phyloP scores from a whole-genome alignment of 1,140 invertebrate genomes.

The Drosophila lowei region DNA sequence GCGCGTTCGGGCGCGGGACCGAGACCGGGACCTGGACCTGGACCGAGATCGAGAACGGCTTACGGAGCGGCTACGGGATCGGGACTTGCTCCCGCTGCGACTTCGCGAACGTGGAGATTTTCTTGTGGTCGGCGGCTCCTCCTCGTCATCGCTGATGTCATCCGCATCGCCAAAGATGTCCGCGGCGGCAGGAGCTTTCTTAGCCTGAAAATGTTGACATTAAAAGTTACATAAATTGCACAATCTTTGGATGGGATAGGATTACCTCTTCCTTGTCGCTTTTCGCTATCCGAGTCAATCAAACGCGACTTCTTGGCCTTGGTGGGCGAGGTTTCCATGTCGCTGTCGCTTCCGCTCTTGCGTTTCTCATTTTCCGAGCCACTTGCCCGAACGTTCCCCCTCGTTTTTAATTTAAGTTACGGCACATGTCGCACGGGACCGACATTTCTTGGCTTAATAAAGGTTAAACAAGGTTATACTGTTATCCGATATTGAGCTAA shows the following conservation, averaged over 20 bases:
- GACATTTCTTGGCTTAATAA: too few relatives aligned
- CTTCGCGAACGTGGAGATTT: constrained; percentile 62
- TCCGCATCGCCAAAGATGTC: constrained; percentile 96
- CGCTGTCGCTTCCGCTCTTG: constrained; percentile 53
- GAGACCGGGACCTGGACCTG: constrained; percentile 52
- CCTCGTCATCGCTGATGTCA: constrained; percentile 93
- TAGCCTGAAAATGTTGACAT: constrained; percentile 30
- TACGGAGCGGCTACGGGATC: constrained; percentile 60
- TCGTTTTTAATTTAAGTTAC: too few relatives aligned
- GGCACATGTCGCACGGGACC: too few relatives aligned
- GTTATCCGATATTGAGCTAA: too few relatives aligned
- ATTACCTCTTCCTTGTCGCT: constrained; percentile 59
- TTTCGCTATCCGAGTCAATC: constrained; percentile 84
- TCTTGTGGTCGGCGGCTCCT: constrained; percentile 78
- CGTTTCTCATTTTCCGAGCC: constrained; percentile 54
- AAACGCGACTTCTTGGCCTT: constrained; percentile 84
- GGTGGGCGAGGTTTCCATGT: constrained; percentile 50
- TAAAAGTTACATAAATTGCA: neutral
- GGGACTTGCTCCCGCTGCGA: constrained; percentile 51
- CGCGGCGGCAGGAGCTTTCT: constrained; percentile 85
- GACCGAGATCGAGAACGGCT: constrained; percentile 61
- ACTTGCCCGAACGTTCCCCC: constrained; percentile 66
- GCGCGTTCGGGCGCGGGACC: constrained; percentile 52
- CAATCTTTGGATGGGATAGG: neutral
- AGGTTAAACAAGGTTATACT: too few relatives aligned